These are phyloP conservation scores for Cheilosia urbana DNA, from an alignment of 2,888 invertebrate species.

Conservation along the genomic window DNA sequence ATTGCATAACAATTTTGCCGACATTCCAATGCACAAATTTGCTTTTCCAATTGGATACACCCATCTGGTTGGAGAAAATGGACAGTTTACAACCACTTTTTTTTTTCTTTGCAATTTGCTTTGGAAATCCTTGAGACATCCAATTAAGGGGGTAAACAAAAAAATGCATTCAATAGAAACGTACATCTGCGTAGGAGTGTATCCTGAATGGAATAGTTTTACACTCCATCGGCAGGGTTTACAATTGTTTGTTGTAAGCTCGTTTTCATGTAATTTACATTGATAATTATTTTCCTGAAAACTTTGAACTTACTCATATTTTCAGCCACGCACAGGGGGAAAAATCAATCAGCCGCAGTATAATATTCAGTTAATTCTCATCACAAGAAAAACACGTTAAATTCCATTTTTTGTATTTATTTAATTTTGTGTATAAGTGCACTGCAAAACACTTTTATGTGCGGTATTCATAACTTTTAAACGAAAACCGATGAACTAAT, in stretches of 20 bases:
- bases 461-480: neutral
- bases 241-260: neutral
- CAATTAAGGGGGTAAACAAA: conserved; percentile 65
- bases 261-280: conserved; percentile 1
- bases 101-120: neutral
- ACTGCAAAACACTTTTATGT: neutral
- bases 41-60: conserved; percentile 29
- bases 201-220: conserved; percentile 11
- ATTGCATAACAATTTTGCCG: conserved; percentile 64
- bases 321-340: conserved; percentile 28
- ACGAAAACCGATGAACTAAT: conserved; percentile 4
- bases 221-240: neutral
- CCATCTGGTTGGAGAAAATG: conserved; percentile 1
- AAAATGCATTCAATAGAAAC: conserved; percentile 51
- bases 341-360: conserved; percentile 64
- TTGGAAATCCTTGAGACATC: conserved; percentile 59
- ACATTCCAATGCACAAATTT: conserved; percentile 41
- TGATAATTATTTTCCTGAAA: conserved; percentile 28
- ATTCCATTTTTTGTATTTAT: conserved; percentile 23
- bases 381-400: neutral
- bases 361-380: neutral
- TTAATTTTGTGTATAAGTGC: neutral
- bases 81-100: neutral
- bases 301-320: conserved; percentile 71
- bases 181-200: neutral